Percentiles rank a stretch among this genome's conserved stretches.
Evolutionary conservation across 2,797 vertebrate species (phyloP).

Genomic region (Ispidina picta): DNA sequence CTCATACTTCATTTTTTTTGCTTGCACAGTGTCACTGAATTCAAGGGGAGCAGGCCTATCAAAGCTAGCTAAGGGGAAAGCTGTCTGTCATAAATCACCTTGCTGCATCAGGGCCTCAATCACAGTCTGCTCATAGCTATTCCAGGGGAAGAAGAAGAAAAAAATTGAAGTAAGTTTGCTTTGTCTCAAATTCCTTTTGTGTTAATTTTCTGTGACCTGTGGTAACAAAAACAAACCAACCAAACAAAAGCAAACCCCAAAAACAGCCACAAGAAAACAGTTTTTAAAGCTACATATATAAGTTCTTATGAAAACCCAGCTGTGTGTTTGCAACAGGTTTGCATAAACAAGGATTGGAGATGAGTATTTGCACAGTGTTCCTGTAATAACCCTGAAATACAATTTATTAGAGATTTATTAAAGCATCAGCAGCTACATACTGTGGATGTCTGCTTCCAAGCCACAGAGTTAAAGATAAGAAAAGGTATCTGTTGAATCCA

Average conservation of each 20-base stretch:
- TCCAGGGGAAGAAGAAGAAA: accelerated
- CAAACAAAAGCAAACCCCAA: background rate
- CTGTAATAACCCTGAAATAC: conserved; percentile 11
- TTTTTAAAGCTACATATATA: background rate
- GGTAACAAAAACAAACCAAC: background rate
- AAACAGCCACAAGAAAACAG: background rate
- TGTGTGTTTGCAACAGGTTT: background rate
- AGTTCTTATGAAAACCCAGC: background rate
- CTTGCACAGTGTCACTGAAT: background rate
- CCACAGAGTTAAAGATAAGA: conserved; percentile 41
- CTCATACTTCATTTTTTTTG: conserved; percentile 11
- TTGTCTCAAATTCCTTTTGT: background rate
- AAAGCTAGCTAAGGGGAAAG: background rate
- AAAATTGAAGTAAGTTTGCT: background rate
- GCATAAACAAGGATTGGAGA: background rate
- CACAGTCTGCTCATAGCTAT: background rate
- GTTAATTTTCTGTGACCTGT: background rate
- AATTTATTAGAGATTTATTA: conserved; percentile 46
- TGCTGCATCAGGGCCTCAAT: background rate
- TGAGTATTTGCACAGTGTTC: background rate
- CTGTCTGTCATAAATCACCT: background rate
- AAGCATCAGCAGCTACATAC: background rate
- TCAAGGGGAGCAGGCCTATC: background rate
- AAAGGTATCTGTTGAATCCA: conserved; percentile 65
- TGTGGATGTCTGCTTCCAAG: conserved; percentile 10